Conservation (phyloP, 2,888 invertebrate genomes). For the Sarcophaga carnaria region DNA sequence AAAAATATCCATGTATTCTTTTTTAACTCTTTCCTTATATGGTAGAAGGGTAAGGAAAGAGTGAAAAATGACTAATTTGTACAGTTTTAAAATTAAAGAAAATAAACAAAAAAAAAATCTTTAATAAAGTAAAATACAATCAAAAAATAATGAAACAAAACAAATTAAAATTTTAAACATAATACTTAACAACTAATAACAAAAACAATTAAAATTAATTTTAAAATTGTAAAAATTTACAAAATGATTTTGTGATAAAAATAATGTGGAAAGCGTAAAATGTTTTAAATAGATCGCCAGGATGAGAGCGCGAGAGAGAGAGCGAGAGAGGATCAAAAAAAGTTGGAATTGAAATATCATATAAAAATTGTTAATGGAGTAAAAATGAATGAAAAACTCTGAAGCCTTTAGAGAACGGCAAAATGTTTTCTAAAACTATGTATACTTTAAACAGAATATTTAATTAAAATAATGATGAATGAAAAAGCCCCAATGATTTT, state of each 20-base stretch:
- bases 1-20: constrained; percentile 50
- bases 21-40: constrained; percentile 54
- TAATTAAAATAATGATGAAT: too few relatives aligned
- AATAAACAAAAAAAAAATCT: constrained; percentile 20
- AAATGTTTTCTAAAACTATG: too few relatives aligned
- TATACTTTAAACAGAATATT: too few relatives aligned
- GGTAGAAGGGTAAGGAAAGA: constrained; percentile 6
- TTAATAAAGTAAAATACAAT: not conserved
- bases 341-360: not conserved
- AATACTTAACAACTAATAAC: constrained; percentile 33
- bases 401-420: too few relatives aligned
- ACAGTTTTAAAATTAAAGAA: constrained; percentile 72
- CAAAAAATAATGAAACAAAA: constrained; percentile 14
- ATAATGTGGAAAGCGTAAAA: not conserved
- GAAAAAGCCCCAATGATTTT: too few relatives aligned
- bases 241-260: not conserved
- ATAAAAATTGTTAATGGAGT: too few relatives aligned
- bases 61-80: constrained; percentile 78
- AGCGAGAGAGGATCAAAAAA: not conserved
- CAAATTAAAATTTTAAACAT: not conserved
- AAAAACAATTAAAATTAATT: constrained; percentile 17
- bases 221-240: constrained; percentile 7
- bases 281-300: not conserved
- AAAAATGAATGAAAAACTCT: too few relatives aligned
- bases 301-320: not conserved